Evolutionary conservation across 53 echinoderm and acorn worm genomes (phyloP), one percentile per base, ranked within the genome.

Genomic region (Zoroaster sp.): DNA sequence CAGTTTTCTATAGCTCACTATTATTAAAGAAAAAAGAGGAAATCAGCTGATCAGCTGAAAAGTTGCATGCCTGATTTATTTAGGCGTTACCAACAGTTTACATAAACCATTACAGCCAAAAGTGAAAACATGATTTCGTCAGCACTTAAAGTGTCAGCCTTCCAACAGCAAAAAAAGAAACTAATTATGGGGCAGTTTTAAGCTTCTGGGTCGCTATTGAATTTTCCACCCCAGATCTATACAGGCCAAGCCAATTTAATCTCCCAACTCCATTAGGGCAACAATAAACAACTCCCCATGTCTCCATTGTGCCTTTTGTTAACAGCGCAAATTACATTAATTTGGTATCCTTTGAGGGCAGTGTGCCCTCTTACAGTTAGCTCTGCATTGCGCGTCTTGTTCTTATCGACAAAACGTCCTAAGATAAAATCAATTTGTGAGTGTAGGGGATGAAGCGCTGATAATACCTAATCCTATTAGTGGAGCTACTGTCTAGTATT

Each of bases 381-480:
- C n/a, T n/a, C n/a, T n/a, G n/a, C n/a, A n/a, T n/a, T n/a, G n/a
- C n/a, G n/a, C n/a, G n/a, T n/a, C n/a, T n/a, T 17, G 5, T 36
- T 36, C 37, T 35, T 15, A 0, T 70, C 13, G 18, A 12, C 37
- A 15, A 70, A 11, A 46, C 18, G 21, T 17, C 18, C 13, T 0
- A 23, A 55, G 23, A 55, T 23, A 8, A 17, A 40, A 75, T 75
- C 75, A 31, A 75, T 75, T 44, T 25, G 45, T 14, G 31, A 78
- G 78, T 49, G 76, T 35, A 35, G 20, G 14, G 33, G 23, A 23
- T 13, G 39, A 72, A 40, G 72, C 17, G 40, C n/a, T n/a, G n/a
- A 72, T 72, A 14, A 72, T 36, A 34, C 14, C n/a, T 78, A 78
- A 78, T 78, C 78, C 78, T 55, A 78, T 78, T 78, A 78, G 78